A percentile compares a stretch with the other conserved stretches of the same genome.
phyloP scores from a whole-genome alignment of 2,888 invertebrate genomes.

The Tholera decimalis region DNA sequence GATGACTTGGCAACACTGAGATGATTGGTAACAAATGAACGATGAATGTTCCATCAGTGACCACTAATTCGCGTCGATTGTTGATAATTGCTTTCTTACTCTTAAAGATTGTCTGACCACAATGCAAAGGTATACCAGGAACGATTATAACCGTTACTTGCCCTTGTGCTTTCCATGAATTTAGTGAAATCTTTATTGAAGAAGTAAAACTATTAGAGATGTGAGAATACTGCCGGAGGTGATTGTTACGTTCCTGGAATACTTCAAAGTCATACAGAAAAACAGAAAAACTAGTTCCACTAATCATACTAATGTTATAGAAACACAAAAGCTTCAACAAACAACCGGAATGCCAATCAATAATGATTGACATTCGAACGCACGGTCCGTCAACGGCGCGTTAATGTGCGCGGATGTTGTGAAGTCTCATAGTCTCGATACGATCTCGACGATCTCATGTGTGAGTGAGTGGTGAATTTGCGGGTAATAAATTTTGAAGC shows the following conservation, averaged over 20 bases:
- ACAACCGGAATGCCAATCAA: slow-evolving; percentile 46
- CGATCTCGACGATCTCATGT: slow-evolving; percentile 64
- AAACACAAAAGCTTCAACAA: slow-evolving; percentile 45
- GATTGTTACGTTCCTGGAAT: neutral
- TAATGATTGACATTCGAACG: slow-evolving; percentile 40
- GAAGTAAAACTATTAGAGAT: slow-evolving; percentile 10
- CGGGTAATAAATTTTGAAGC: slow-evolving; percentile 85
- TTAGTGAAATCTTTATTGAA: slow-evolving; percentile 4
- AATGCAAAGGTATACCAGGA: slow-evolving; percentile 13
- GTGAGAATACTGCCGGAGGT: slow-evolving; percentile 2
- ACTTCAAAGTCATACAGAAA: slow-evolving; percentile 9
- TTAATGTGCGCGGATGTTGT: slow-evolving; percentile 55
- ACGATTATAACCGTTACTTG: slow-evolving; percentile 8
- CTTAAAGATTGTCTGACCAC: slow-evolving; percentile 19
- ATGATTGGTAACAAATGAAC: slow-evolving; percentile 70
- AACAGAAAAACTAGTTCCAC: slow-evolving; percentile 8
- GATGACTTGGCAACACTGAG: slow-evolving; percentile 79
- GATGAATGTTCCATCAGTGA: slow-evolving; percentile 59
- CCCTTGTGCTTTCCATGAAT: slow-evolving; percentile 2
- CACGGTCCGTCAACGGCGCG: slow-evolving; percentile 44
- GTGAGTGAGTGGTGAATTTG: slow-evolving; percentile 80
- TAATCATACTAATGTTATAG: slow-evolving; percentile 29
- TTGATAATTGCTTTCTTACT: slow-evolving; percentile 59
- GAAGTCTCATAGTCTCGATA: slow-evolving; percentile 57
- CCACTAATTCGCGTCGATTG: slow-evolving; percentile 80